phyloP scores from a whole-genome alignment of 2,888 invertebrate genomes.

The Lepidocyrtinus sp. region DNA sequence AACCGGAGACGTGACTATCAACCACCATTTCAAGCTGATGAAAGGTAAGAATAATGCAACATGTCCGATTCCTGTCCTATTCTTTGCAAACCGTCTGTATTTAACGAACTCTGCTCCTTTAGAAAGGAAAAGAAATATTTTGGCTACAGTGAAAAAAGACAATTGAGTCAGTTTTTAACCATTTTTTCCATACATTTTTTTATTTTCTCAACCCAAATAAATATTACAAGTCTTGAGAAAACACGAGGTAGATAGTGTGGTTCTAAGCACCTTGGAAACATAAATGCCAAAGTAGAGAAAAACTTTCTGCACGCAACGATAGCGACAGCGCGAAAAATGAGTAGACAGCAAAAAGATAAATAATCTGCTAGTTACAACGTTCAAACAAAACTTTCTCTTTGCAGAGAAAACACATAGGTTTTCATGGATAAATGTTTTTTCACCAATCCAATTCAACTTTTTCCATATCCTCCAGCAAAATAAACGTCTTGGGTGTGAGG shows the following conservation, averaged over 20 bases:
- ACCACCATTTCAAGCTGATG: slow-evolving; percentile 21
- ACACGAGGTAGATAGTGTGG: background rate
- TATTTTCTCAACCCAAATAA: background rate
- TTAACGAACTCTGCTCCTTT: background rate
- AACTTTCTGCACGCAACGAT: background rate
- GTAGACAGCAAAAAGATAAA: background rate
- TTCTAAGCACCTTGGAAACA: background rate
- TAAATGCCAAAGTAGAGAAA: background rate
- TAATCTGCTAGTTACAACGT: background rate
- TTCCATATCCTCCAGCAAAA: background rate
- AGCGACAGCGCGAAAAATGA: background rate
- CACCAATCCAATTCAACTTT: too few species aligned
- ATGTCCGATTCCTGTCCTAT: background rate
- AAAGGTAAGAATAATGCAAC: too few species aligned
- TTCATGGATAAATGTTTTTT: background rate
- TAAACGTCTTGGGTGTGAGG: background rate
- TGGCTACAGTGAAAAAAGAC: background rate
- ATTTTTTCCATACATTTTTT: background rate
- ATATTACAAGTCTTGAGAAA: background rate
- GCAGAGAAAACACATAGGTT: background rate
- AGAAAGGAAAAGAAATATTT: background rate
- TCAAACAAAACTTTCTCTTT: background rate
- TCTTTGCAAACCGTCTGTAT: background rate
- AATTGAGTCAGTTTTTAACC: background rate
- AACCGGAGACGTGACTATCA: slow-evolving; percentile 42